These are phyloP conservation scores for Cinclus cinclus DNA, from an alignment of 2,113 vertebrate genomes.

Conservation along the genomic window DNA sequence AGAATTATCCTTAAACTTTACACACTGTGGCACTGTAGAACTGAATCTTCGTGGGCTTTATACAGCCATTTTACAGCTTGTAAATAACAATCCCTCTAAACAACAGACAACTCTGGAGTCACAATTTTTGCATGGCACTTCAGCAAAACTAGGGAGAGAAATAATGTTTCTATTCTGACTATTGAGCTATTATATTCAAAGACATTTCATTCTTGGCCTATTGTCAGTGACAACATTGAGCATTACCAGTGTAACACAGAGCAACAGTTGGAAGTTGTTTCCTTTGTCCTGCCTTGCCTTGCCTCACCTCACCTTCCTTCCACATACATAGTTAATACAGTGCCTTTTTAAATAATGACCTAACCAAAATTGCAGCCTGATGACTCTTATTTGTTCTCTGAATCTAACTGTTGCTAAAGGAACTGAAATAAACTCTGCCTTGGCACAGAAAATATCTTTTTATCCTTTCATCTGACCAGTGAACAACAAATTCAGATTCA, in stretches of 20 bases:
- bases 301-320: background rate
- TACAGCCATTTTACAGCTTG: background rate
- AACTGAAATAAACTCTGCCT: background rate
- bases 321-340: background rate
- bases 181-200: background rate
- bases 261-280: background rate
- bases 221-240: background rate
- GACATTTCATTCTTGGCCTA: background rate
- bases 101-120: background rate
- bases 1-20: background rate
- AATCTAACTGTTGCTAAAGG: background rate
- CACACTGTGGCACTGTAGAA: background rate
- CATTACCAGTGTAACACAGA: background rate
- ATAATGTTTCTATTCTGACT: background rate
- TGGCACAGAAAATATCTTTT: background rate
- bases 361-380: background rate
- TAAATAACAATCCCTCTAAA: background rate
- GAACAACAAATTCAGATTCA: background rate
- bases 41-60: background rate
- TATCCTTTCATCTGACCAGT: background rate
- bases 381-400: background rate
- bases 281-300: background rate
- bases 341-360: background rate
- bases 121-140: background rate
- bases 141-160: background rate